phyloP scores from a whole-genome alignment of 2,888 invertebrate species.

The Callosobruchus maculatus region DNA sequence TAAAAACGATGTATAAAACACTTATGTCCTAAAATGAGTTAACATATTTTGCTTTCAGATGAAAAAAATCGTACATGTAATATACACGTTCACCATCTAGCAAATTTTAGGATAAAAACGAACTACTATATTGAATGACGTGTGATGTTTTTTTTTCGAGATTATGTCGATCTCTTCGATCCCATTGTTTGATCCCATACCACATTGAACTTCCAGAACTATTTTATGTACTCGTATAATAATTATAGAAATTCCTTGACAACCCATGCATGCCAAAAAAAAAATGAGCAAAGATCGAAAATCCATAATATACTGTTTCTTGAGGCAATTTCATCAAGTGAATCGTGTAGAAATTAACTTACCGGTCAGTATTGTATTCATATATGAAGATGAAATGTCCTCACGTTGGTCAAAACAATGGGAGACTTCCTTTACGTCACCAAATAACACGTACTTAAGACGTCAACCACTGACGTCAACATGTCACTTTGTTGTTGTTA shows the following conservation, averaged over 20 bases:
- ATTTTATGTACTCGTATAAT: too few species aligned
- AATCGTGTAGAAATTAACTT: background rate
- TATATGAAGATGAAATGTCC: slow-evolving; percentile 7
- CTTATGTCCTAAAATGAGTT: too few species aligned
- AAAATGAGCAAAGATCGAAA: slow-evolving; percentile 7
- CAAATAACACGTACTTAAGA: background rate
- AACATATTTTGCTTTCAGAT: too few species aligned
- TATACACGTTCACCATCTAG: too few species aligned
- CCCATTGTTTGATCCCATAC: slow-evolving; percentile 32
- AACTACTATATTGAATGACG: background rate
- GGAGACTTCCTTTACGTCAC: slow-evolving; percentile 8
- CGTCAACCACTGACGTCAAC: background rate
- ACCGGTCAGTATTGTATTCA: background rate
- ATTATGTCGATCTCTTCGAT: too few species aligned
- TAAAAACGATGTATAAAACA: too few species aligned
- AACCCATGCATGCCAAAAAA: slow-evolving; percentile 30
- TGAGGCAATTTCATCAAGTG: background rate
- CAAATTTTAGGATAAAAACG: too few species aligned
- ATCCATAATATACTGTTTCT: background rate
- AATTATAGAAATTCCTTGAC: slow-evolving; percentile 10
- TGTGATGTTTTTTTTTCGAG: background rate
- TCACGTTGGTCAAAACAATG: slow-evolving; percentile 27
- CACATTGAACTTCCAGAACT: slow-evolving; percentile 31
- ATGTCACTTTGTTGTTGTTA: background rate
- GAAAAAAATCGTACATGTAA: too few species aligned